Evolutionary conservation across 2,888 invertebrate species (phyloP), one percentile per base, ranked within the genome.

Genomic region (Periphyllus acericola): DNA sequence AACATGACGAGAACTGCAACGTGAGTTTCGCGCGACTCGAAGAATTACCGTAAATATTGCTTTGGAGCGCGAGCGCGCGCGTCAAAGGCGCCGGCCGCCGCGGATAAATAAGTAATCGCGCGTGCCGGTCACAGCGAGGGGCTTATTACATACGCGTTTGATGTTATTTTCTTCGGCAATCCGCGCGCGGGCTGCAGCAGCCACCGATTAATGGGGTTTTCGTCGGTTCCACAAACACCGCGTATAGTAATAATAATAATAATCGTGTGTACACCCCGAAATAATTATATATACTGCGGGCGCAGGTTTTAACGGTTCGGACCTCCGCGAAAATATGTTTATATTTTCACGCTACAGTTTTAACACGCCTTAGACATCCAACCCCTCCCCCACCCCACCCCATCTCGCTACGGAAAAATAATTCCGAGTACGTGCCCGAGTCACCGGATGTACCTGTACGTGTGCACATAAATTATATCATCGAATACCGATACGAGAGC

Each of bases 91-190:
- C 46, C 85, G 36, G 36, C 36, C n/a, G 71, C 34, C 78, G n/a
- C 25, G 66, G 46, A 87, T 80, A 60, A 66, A 84, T 55, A 79
- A 32, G 34, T 21, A 34, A 17, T 68, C 66, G 36, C 32, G 60
- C 40, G 79, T 80, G 80, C 29, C 81, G 74, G 46, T 80, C 87
- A 40, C 87, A 87, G 80, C 66, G 46, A 46, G 87, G 74, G 80
- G 81, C 81, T 87, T 87, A 80, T 34, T 68, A 29, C 52, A 66
- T 32, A 29, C 29, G 36, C 81, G 81, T 87, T 87, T 87, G 87
- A 87, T 87, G 87, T 87, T n/a, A n/a, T n/a, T 87, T 81, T 74
- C 60, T 87, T 81, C 60, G n/a, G 66, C 74, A 21, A 75, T 66
- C 34, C 32, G 55, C 52, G 72, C 17, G 46, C 52, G 9, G 32